phyloP scores from a whole-genome alignment of 2,888 invertebrate genomes.

The Limnephilus auricula region DNA sequence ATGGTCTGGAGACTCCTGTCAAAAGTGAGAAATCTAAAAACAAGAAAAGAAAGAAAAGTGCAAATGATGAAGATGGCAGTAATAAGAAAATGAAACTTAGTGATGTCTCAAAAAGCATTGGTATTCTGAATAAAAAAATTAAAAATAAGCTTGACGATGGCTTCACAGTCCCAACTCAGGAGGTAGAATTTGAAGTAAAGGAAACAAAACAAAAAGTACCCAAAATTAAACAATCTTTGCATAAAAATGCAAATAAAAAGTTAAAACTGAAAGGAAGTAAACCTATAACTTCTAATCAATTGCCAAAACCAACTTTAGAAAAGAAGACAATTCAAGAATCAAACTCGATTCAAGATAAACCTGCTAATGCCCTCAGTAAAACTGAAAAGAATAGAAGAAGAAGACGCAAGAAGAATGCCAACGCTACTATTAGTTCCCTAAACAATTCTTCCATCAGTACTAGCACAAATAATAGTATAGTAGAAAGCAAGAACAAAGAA shows the following conservation, averaged over 20 bases:
- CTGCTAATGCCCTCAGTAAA: conserved; percentile 14
- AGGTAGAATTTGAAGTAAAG: background rate
- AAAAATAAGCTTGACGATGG: background rate
- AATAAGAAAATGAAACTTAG: background rate
- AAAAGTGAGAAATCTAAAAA: conserved; percentile 9
- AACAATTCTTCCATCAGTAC: background rate
- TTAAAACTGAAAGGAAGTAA: background rate
- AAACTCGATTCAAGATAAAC: background rate
- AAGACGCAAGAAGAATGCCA: conserved; percentile 52
- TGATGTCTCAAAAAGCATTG: conserved; percentile 8
- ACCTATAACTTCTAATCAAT: background rate
- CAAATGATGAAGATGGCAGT: background rate
- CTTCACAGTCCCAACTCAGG: background rate
- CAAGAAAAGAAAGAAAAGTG: conserved; percentile 8
- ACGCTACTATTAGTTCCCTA: background rate
- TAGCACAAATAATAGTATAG: background rate
- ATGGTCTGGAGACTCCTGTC: background rate
- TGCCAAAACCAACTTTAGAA: conserved; percentile 11
- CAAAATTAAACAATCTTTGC: conserved; percentile 5
- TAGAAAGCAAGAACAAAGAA: background rate
- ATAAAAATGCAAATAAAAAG: conserved; percentile 41
- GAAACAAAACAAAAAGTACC: conserved; percentile 24
- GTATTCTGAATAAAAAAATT: background rate
- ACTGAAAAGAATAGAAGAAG: conserved; percentile 52
- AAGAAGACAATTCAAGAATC: background rate